Evolutionary conservation across 1,140 invertebrate species (phyloP).

Genomic region (Zaprionus vittiger): DNA sequence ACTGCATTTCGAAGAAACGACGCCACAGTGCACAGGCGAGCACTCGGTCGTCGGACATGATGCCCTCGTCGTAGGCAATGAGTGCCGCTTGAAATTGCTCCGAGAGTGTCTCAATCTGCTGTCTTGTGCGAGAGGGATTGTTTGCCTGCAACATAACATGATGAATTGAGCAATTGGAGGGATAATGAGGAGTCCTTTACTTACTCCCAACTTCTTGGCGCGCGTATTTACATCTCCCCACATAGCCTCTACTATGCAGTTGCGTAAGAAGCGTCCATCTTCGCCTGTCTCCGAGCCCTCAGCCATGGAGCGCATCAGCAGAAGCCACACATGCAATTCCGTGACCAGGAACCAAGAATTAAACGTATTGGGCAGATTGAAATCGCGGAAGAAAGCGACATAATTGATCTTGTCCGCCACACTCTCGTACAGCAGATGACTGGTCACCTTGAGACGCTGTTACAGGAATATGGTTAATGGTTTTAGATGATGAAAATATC

Average conservation of each 20-base stretch:
- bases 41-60: conserved; percentile 89
- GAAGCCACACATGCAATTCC: conserved; percentile 94
- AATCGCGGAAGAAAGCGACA: conserved; percentile 87
- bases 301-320: conserved; percentile 90
- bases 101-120: conserved; percentile 87
- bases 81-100: conserved; percentile 93
- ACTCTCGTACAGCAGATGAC: conserved; percentile 88
- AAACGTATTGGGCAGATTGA: conserved; percentile 91
- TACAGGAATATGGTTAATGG: neutral
- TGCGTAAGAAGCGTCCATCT: conserved; percentile 89
- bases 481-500: neutral
- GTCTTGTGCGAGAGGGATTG: conserved; percentile 86
- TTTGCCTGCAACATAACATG: conserved; percentile 85
- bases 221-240: conserved; percentile 92
- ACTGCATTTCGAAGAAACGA: conserved; percentile 88
- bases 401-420: conserved; percentile 88
- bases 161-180: neutral
- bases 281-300: conserved; percentile 87
- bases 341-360: conserved; percentile 93
- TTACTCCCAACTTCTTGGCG: conserved; percentile 90
- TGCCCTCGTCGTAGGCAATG: conserved; percentile 94
- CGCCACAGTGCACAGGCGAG: conserved; percentile 94
- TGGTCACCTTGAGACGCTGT: conserved; percentile 86
- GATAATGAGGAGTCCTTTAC: conserved; percentile 40
- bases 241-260: conserved; percentile 90